Base-by-base conservation (phyloP, 2,113 vertebrate species). In the Mesembrinibis cayennensis region DNA sequence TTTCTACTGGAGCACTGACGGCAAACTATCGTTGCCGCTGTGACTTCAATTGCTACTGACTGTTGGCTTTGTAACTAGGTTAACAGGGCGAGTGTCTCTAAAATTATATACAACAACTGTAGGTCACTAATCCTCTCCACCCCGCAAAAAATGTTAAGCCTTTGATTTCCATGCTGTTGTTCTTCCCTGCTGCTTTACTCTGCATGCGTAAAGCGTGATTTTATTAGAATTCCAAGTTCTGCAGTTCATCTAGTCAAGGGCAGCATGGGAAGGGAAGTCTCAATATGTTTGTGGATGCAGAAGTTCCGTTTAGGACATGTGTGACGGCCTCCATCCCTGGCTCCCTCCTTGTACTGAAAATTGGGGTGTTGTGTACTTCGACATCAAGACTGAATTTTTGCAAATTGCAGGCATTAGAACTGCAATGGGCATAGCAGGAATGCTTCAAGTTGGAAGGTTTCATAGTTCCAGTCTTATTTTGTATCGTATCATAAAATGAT, bases 111-210 rank as follows among this genome's bases (percentile, higher is more conserved):
- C 67, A 38, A 11, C 96, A 93, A 91, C 88, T 93, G 80, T 92
- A 97, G 95, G 77, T 95, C 93, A 92, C 82, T 95, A 94, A 96
- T 95, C 93, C 67, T 95, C 44, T 97, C 93, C 92, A 85, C 85
- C 69, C 59, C 62, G 15, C 65, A 27, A 71, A 87, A 95, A 89
- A 80, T 91, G 82, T 77, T 92, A 94, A 92, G 86, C 78, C 90
- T 88, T 95, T 97, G 95, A 91, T 96, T 95, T 94, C 77, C 17
- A 1, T 83, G 70, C 56, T 62, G 80, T 49, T 93, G n/a, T 84
- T 94, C 55, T 94, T 90, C 63, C 85, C 72, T 2, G 40, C 71
- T 91, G 71, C 9, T 82, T 78, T 82, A 13, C n/a, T 90, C 82
- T 45, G 32, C 11, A 4, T 47, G 55, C 72, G 22, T 61, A 62